phyloP scores from a whole-genome alignment of 1,140 invertebrate species.

The Panagrolaimus sp. region DNA sequence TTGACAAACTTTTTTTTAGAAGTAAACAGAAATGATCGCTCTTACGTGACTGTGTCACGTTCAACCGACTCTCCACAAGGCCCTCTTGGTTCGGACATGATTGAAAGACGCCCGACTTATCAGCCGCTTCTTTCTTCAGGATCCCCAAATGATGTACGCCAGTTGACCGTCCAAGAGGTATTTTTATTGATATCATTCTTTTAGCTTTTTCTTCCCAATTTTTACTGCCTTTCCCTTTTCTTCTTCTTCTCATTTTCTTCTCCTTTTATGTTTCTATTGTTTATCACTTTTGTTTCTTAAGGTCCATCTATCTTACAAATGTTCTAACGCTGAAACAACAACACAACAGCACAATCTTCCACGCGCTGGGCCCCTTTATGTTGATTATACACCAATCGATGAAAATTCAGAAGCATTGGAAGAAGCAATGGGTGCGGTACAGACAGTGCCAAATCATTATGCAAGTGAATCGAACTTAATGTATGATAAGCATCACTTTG shows the following conservation, averaged over 20 bases:
- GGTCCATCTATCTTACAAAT: conserved; percentile 13
- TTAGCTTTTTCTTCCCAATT: neutral
- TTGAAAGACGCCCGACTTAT: conserved; percentile 22
- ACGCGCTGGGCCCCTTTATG: conserved; percentile 9
- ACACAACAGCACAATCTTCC: neutral
- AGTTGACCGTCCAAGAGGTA: conserved; percentile 22
- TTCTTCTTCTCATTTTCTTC: neutral
- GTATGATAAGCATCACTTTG: neutral
- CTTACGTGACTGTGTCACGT: conserved; percentile 8
- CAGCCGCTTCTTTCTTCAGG: conserved; percentile 17
- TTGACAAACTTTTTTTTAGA: neutral
- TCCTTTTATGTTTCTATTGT: neutral
- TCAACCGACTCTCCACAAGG: conserved; percentile 13
- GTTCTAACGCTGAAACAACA: conserved; percentile 8
- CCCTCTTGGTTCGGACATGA: conserved; percentile 29
- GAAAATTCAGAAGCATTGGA: neutral
- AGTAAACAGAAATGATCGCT: neutral
- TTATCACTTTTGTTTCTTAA: neutral
- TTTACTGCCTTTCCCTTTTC: no score
- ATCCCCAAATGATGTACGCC: neutral
- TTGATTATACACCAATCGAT: conserved; percentile 7
- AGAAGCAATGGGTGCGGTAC: conserved; percentile 7
- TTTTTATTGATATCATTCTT: conserved; percentile 8
- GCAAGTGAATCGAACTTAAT: conserved; percentile 7
- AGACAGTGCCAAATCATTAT: neutral